Evolutionary conservation across 2,888 invertebrate genomes (phyloP), one percentile per base, ranked within the genome.

Genomic region (Drosophila villosipedis): DNA sequence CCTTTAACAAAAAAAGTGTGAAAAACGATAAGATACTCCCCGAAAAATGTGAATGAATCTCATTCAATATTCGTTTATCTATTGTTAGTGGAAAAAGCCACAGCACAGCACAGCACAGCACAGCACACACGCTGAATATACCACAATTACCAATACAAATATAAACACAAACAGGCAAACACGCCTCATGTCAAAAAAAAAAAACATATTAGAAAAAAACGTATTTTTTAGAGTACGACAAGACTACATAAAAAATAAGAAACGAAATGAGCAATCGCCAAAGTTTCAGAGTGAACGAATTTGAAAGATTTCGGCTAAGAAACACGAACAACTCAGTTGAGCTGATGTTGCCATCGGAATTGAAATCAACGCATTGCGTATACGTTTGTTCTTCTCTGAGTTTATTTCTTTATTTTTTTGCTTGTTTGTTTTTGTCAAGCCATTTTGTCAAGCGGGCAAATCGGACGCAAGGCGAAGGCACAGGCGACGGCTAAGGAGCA

Each of bases 41-140:
- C n/a, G 12, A 66, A 68, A 76, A 55, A 73, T 64, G 82, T 89
- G 91, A 85, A 85, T 89, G 90, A 67, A 76, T 50, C 65, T 73
- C 79, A 91, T 85, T 85, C 88, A 85, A 73, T 72, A 71, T 74
- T 86, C 54, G 68, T 70, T 67, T 83, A 72, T 82, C 67, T 80
- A 58, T 54, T 50, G 67, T 75, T 68, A 89, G 90, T 89, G 85
- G 88, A 85, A 85, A 85, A 91, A 91, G 84, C 88, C 91, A 82
- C 33, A 73, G 41, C 52, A 58, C 67, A 57, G 49, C 49, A 35
- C 65, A 57, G 41, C 49, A 35, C 57, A 69, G 49, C 49, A 35
- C 65, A 57, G 41, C 49, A 35, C 57, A 69, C 35, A 57, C 52
- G 66, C 61, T 57, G 63, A 69, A 66, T 55, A 72, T 49, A 57